Conservation (phyloP, 2,797 vertebrate genomes). For the Melopsittacus undulatus region DNA sequence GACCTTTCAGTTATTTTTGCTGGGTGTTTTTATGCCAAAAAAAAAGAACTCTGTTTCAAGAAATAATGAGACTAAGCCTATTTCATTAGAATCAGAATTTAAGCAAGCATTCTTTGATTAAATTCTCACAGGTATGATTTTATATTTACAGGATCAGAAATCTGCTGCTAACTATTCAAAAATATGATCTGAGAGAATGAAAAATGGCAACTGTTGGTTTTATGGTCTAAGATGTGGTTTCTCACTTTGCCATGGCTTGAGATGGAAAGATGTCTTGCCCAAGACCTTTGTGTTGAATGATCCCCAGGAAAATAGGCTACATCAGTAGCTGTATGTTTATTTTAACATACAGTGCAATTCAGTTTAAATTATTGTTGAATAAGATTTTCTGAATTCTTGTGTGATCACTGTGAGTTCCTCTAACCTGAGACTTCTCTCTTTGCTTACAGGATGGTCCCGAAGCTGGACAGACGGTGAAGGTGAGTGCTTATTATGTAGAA, state of each 20-base stretch:
- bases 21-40: neutral
- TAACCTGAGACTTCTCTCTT: slow-evolving; percentile 64
- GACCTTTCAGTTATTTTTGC: slow-evolving; percentile 17
- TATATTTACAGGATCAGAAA: slow-evolving; percentile 36
- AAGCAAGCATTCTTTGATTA: slow-evolving; percentile 56
- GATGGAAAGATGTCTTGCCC: slow-evolving; percentile 21
- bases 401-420: slow-evolving; percentile 44
- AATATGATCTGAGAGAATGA: slow-evolving; percentile 30
- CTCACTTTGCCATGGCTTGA: neutral
- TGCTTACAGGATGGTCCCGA: slow-evolving; percentile 88
- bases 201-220: neutral
- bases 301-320: slow-evolving; percentile 36
- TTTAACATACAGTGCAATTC: slow-evolving; percentile 62
- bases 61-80: neutral
- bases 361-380: slow-evolving; percentile 79
- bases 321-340: too few relatives aligned
- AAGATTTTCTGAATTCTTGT: slow-evolving; percentile 75
- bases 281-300: neutral
- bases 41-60: neutral
- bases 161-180: slow-evolving; percentile 57
- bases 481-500: slow-evolving; percentile 83
- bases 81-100: slow-evolving; percentile 20
- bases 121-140: slow-evolving; percentile 33
- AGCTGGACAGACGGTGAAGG: slow-evolving; percentile 94
- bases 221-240: slow-evolving; percentile 38